These are phyloP conservation scores for Stratiomys singularior DNA, from an alignment of 2,888 invertebrate genomes.

Conservation along the genomic window DNA sequence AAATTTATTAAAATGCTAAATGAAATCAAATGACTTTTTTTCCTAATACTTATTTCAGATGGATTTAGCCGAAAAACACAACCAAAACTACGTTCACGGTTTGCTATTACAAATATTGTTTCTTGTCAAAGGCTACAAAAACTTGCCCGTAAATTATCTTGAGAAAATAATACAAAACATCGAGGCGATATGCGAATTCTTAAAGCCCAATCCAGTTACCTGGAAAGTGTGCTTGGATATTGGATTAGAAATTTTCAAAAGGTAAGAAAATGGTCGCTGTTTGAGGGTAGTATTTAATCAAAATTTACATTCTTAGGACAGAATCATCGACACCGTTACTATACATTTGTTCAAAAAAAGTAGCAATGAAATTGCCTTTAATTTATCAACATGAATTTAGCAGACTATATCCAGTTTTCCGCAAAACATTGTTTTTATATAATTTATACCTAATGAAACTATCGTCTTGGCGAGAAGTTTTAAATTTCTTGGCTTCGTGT, in stretches of 20 bases:
- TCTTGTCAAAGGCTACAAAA: conserved; percentile 15
- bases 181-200: conserved; percentile 52
- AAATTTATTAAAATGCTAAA: too few species aligned
- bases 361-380: too few species aligned
- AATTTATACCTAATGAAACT: conserved; percentile 59
- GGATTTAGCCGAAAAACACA: conserved; percentile 43
- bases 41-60: too few species aligned
- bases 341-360: too few species aligned
- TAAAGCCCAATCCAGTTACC: conserved; percentile 55
- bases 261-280: conserved; percentile 50
- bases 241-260: conserved; percentile 55
- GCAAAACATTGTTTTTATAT: conserved; percentile 57
- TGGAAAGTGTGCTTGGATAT: conserved; percentile 57
- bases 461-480: conserved; percentile 28
- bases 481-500: neutral
- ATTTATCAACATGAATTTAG: conserved; percentile 53
- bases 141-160: neutral
- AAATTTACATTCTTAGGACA: too few species aligned
- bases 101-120: conserved; percentile 57
- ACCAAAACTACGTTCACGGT: conserved; percentile 58
- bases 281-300: too few species aligned
- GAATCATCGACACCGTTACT: too few species aligned
- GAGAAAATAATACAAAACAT: neutral
- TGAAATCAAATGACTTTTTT: too few species aligned
- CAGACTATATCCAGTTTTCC: conserved; percentile 56